Base-by-base conservation (phyloP, 2,888 invertebrate genomes). In the Octonoba sinensis region DNA sequence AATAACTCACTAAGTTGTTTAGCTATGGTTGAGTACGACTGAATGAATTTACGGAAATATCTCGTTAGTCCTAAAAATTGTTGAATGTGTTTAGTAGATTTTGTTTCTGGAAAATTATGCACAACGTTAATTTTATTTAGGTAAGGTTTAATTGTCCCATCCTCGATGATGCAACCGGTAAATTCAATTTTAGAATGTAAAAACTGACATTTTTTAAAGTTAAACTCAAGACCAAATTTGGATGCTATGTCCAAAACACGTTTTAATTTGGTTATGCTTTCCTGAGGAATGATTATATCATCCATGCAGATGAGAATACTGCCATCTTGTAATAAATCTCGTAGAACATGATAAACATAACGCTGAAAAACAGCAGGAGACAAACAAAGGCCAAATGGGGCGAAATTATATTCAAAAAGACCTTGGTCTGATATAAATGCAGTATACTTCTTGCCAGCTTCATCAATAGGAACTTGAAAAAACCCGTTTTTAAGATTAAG, bases 21-120 rank as follows among this genome's bases (percentile, higher is more conserved):
- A 0, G 57, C 71, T 47, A n/a, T n/a, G n/a, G n/a, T n/a, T n/a
- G n/a, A n/a, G n/a, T n/a, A n/a, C n/a, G n/a, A n/a, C n/a, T n/a
- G 54, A 15, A 77, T 77, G 47, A 77, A 77, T 44, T 77, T 77
- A n/a, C 64, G 13, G 11, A 77, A 77, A 46, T 70, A 70, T 1
- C 44, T 13, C 6, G 64, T 57, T 11, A 71, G 24, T n/a, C 64
- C 67, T n/a, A 64, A 27, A 24, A 65, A 76, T 3, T 36, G 54
- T 20, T 60, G 49, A 1, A 67, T 54, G 2, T 49, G 47, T 36
- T 75, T 67, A 1, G 15, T n/a, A 6, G 22, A 22, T 27, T n/a
- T 67, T 49, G 24, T 36, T 12, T 15, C 20, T 18, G 67, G 51
- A 24, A 59, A 49, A 11, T 51, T 59, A 18, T 36, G 3, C 2